Evolutionary conservation across 2,888 invertebrate species (phyloP).

Genomic region (Drosophila setosimentum): DNA sequence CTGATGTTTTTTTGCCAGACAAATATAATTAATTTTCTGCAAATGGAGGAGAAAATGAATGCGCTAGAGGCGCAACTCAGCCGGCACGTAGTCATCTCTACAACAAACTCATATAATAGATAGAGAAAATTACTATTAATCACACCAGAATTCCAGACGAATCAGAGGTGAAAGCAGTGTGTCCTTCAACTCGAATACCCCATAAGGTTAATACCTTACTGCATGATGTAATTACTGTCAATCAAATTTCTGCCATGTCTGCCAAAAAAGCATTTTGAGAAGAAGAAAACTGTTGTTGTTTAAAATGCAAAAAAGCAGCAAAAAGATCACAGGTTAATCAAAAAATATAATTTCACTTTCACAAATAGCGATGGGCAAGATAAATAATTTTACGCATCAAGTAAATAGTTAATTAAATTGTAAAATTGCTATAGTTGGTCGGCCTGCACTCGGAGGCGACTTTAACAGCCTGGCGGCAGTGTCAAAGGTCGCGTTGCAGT

Average conservation of each 20-base stretch:
- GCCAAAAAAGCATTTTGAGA: not conserved
- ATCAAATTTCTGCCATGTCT: not conserved
- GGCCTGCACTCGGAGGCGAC: not conserved
- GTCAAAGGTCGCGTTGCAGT: slow-evolving; percentile 64
- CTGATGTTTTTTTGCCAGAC: slow-evolving; percentile 16
- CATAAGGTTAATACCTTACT: not conserved
- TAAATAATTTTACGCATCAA: slow-evolving; percentile 41
- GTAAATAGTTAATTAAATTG: slow-evolving; percentile 57
- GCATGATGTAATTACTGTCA: not conserved
- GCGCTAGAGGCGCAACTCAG: not conserved
- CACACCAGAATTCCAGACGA: not conserved
- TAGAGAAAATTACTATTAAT: not conserved
- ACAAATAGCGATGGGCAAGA: slow-evolving; percentile 12
- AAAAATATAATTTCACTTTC: slow-evolving; percentile 19
- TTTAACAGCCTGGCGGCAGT: slow-evolving; percentile 46
- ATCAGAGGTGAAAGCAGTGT: not conserved
- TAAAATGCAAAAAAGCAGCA: not conserved
- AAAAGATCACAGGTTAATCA: slow-evolving; percentile 31
- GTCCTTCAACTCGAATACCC: not conserved
- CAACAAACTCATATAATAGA: not conserved
- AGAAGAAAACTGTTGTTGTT: not conserved
- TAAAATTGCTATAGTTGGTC: slow-evolving; percentile 15
- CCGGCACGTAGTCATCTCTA: not conserved
- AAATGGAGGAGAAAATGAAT: slow-evolving; percentile 1
- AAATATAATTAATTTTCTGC: slow-evolving; percentile 55